A percentile compares a stretch with the other conserved stretches of the same genome.
Evolutionary conservation across 2,888 invertebrate genomes (phyloP).

Genomic region (Tortrix viridana): DNA sequence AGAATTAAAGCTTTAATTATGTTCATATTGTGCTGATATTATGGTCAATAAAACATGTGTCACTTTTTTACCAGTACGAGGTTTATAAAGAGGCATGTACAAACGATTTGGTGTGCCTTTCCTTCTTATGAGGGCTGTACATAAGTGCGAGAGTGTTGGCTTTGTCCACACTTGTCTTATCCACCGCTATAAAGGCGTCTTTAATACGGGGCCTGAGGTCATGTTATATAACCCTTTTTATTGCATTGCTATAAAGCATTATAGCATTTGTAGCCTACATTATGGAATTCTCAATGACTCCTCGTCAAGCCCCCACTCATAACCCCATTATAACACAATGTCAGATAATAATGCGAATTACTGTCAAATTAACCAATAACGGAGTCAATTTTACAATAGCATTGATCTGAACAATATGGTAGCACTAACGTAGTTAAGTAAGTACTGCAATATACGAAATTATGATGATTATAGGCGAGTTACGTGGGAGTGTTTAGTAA

Average conservation of each 20-base stretch:
- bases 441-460: background rate
- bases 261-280: background rate
- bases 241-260: background rate
- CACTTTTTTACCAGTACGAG: too few relatives aligned
- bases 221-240: too few relatives aligned
- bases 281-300: background rate
- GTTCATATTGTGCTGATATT: too few relatives aligned
- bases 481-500: background rate
- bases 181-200: too few relatives aligned
- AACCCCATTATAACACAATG: slow-evolving; percentile 20
- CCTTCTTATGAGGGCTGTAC: too few relatives aligned
- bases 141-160: too few relatives aligned
- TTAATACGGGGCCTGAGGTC: too few relatives aligned
- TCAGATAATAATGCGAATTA: slow-evolving; percentile 28
- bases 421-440: slow-evolving; percentile 5
- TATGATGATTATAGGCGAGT: background rate
- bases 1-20: too few relatives aligned
- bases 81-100: too few relatives aligned
- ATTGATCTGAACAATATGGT: slow-evolving; percentile 20
- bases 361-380: slow-evolving; percentile 33
- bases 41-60: too few relatives aligned
- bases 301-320: slow-evolving; percentile 17
- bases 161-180: too few relatives aligned
- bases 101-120: too few relatives aligned
- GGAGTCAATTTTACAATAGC: slow-evolving; percentile 11